Conservation (phyloP, 2,113 vertebrate genomes). For the Heterocephalus glaber region DNA sequence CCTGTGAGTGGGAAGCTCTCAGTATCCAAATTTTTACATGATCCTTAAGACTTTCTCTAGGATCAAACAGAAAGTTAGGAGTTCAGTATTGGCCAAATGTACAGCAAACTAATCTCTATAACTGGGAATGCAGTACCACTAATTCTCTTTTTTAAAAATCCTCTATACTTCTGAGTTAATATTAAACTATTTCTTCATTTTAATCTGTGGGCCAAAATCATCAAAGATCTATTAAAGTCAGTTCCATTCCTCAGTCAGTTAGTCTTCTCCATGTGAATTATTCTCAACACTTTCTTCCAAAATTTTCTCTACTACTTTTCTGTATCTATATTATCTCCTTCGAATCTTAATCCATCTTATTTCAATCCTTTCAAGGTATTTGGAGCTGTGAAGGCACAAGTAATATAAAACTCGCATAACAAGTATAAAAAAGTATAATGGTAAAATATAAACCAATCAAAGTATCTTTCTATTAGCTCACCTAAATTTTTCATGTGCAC, state of each 20-base stretch:
- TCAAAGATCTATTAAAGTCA: slow-evolving; percentile 18
- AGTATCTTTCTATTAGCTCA: slow-evolving; percentile 25
- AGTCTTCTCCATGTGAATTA: not conserved
- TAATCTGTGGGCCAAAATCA: slow-evolving; percentile 36
- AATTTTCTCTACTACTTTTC: not conserved
- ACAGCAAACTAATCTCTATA: not conserved
- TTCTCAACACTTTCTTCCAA: not conserved
- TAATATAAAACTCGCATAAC: not conserved
- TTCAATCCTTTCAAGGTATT: slow-evolving; percentile 12
- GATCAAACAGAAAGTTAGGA: slow-evolving; percentile 44
- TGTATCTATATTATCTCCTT: not conserved
- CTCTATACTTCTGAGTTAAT: not conserved
- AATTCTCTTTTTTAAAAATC: not conserved
- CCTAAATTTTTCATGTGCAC: slow-evolving; percentile 31
- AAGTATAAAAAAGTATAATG: not conserved
- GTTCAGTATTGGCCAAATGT: not conserved
- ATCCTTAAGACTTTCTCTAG: slow-evolving; percentile 19
- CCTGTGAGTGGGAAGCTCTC: not conserved
- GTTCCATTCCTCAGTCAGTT: not conserved
- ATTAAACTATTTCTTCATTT: slow-evolving; percentile 24
- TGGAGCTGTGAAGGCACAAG: not conserved
- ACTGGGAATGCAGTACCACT: not conserved
- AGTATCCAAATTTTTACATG: not conserved
- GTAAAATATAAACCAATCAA: slow-evolving; percentile 24
- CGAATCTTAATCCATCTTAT: slow-evolving; percentile 9